Evolutionary conservation across 2,113 vertebrate genomes (phyloP).

Genomic region (Dunckerocampus dactyliophorus): DNA sequence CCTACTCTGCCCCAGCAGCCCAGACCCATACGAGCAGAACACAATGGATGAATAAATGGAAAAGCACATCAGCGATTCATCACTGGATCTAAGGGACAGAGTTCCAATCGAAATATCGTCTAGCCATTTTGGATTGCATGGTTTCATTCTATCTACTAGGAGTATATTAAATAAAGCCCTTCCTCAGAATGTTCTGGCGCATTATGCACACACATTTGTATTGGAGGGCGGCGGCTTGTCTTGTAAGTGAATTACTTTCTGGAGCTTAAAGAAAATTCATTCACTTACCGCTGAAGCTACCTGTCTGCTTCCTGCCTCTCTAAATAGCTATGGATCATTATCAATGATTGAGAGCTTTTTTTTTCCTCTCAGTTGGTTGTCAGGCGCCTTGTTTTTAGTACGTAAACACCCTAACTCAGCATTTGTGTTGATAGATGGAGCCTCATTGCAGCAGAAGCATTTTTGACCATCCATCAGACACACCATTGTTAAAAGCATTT

Average conservation of each 20-base stretch:
- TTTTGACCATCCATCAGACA: conserved; percentile 30
- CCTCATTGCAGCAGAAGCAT: conserved; percentile 37
- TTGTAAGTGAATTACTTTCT: conserved; percentile 56
- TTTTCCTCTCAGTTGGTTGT: conserved; percentile 24
- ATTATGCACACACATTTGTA: conserved; percentile 59
- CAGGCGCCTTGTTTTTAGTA: conserved; percentile 55
- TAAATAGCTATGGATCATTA: conserved; percentile 58
- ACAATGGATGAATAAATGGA: background rate
- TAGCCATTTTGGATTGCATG: conserved; percentile 16
- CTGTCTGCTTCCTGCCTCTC: conserved; percentile 49
- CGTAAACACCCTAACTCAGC: conserved; percentile 46
- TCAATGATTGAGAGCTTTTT: conserved; percentile 44
- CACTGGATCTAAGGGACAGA: conserved; percentile 40
- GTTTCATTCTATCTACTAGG: conserved; percentile 40
- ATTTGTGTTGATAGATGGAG: conserved; percentile 56
- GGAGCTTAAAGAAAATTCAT: conserved; percentile 58
- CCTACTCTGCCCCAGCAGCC: too few species aligned
- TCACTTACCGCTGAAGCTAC: conserved; percentile 54
- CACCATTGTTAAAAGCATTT: conserved; percentile 17
- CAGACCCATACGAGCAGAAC: too few species aligned
- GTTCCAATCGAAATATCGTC: conserved; percentile 54
- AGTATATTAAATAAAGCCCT: conserved; percentile 62
- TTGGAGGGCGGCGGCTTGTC: conserved; percentile 48
- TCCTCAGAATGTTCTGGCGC: conserved; percentile 35
- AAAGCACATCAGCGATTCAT: conserved; percentile 29